Evolutionary conservation across 2,888 invertebrate species (phyloP).

Genomic region (Volucella inflata): DNA sequence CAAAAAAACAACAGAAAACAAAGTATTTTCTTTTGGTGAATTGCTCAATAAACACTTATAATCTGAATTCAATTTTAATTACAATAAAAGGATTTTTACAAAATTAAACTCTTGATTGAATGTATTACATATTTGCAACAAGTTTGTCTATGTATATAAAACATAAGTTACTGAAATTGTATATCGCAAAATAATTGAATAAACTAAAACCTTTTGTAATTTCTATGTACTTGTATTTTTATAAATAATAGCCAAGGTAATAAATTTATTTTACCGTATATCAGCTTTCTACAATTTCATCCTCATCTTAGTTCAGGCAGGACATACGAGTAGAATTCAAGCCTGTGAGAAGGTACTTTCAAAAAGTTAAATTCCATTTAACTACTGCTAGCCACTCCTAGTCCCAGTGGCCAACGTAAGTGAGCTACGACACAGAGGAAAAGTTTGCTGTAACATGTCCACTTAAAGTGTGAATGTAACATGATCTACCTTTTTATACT

Average conservation of each 20-base stretch:
- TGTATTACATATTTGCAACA: not conserved
- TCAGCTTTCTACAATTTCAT: slow-evolving; percentile 57
- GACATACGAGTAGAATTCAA: slow-evolving; percentile 61
- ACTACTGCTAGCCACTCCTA: slow-evolving; percentile 10
- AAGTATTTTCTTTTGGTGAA: too few species aligned
- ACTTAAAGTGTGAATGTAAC: slow-evolving; percentile 72
- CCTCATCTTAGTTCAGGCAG: slow-evolving; percentile 50
- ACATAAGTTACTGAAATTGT: slow-evolving; percentile 15
- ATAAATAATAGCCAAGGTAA: slow-evolving; percentile 59
- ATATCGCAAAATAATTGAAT: slow-evolving; percentile 26
- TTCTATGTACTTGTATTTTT: slow-evolving; percentile 15
- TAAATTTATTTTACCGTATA: slow-evolving; percentile 54
- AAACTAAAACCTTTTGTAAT: slow-evolving; percentile 36
- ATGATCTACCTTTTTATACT: slow-evolving; percentile 70
- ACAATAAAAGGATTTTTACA: too few species aligned
- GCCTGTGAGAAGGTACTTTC: slow-evolving; percentile 57
- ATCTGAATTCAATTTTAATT: too few species aligned
- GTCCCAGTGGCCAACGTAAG: slow-evolving; percentile 50
- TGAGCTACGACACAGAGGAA: slow-evolving; percentile 7
- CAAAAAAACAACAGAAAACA: too few species aligned
- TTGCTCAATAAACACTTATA: too few species aligned
- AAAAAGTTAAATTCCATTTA: not conserved
- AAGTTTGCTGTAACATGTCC: slow-evolving; percentile 41
- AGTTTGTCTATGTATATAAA: not conserved
- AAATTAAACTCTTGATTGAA: too few species aligned